Evolutionary conservation across 2,797 vertebrate genomes (phyloP), one percentile per base, ranked within the genome.

Genomic region (Notolepis coatsorum): DNA sequence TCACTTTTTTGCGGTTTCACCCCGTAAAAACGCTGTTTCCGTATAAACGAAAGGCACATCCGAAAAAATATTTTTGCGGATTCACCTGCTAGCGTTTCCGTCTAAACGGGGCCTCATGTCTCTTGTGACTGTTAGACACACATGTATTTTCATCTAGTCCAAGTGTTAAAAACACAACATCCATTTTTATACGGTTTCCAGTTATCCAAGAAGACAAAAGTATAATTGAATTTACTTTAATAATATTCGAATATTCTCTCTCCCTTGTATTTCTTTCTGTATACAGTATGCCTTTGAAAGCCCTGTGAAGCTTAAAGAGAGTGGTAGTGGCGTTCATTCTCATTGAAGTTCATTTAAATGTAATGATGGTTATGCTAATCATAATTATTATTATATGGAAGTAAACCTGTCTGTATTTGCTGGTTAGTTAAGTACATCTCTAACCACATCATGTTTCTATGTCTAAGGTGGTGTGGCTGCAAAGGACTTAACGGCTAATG

Each of bases 141-240:
- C n/a, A n/a, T 72, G 65, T 72, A 31, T 60, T 45, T 69, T 28
- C 55, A 27, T 68, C 28, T 30, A 65, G 30, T 62, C 27, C 20
- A 65, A 47, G 58, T 39, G 80, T 80, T 80, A 77, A 80, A 78
- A 66, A 31, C 75, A 62, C 62, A 65, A 70, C 45, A 45, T 68
- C 24, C 47, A 17, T n/a, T n/a, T n/a, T n/a, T n/a, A n/a, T n/a
- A 5, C 12, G 0, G 10, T 21, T 47, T 61, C 2, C 28, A 48
- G 25, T 25, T 51, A 21, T 37, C 3, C 21, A 4, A 5, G 25
- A 10, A 41, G 15, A n/a, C 38, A 41, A 21, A 24, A 17, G 13
- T n/a, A n/a, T n/a, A n/a, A n/a, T n/a, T n/a, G n/a, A n/a, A n/a
- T n/a, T n/a, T n/a, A n/a, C n/a, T n/a, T n/a, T n/a, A n/a, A n/a